Conservation (phyloP, 2,113 vertebrate species). For the Pelodiscus sinensis region DNA sequence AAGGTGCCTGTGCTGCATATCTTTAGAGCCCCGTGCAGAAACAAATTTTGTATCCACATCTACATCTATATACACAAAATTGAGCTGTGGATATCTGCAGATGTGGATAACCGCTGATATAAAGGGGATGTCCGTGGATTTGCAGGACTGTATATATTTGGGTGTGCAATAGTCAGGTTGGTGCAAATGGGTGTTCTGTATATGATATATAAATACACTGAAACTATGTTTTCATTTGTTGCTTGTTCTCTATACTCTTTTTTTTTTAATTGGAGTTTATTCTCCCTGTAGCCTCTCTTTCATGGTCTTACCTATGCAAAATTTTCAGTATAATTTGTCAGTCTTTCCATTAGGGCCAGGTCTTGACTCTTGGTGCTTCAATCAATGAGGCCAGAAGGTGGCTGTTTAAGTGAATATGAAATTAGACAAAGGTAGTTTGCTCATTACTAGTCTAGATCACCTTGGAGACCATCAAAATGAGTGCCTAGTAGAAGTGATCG, state of each 20-base stretch:
- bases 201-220: not conserved
- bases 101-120: no score
- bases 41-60: no score
- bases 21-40: no score
- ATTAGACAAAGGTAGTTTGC: not conserved
- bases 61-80: no score
- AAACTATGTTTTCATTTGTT: not conserved
- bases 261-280: not conserved
- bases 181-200: not conserved
- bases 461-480: not conserved
- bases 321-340: not conserved
- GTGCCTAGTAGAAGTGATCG: not conserved
- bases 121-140: no score
- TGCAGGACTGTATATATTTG: not conserved
- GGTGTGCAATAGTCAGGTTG: not conserved
- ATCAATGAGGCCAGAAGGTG: not conserved
- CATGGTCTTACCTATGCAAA: rapidly evolving
- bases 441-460: not conserved
- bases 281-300: not conserved
- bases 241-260: no score
- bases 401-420: not conserved
- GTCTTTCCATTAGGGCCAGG: not conserved
- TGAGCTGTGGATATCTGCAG: no score
- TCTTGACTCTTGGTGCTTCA: not conserved
- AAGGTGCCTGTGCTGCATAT: not conserved